phyloP scores from a whole-genome alignment of 2,888 invertebrate species.

The Noctua pronuba region DNA sequence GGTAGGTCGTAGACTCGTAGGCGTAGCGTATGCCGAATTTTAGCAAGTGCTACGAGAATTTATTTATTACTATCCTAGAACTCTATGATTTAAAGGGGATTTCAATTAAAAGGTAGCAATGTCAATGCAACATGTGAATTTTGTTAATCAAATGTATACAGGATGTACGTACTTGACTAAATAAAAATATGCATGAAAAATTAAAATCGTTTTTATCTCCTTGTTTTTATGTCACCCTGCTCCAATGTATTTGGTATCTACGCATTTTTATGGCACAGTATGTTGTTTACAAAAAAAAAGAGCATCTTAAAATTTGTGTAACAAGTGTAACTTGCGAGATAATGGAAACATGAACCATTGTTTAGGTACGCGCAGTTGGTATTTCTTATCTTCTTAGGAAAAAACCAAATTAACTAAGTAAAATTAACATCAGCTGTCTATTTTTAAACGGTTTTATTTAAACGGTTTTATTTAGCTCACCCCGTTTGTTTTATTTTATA shows the following conservation, averaged over 20 bases:
- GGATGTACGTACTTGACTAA: not conserved
- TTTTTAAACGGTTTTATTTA: too few species aligned
- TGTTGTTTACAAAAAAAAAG: conserved; percentile 5
- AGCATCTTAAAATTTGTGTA: not conserved
- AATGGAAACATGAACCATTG: conserved; percentile 1
- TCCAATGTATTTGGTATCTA: conserved; percentile 42
- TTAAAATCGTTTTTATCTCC: conserved; percentile 11
- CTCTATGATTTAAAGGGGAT: not conserved
- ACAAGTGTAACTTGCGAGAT: not conserved
- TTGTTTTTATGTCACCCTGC: conserved; percentile 49
- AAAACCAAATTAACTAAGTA: not conserved
- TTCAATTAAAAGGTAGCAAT: not conserved
- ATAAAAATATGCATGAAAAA: not conserved
- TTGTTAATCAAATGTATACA: not conserved
- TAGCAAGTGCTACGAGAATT: conserved; percentile 24
- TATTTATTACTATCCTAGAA: not conserved
- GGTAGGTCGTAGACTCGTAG: not conserved
- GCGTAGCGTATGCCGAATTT: conserved; percentile 31
- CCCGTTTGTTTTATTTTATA: too few species aligned
- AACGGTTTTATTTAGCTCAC: too few species aligned
- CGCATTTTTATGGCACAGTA: conserved; percentile 54
- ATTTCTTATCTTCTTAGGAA: not conserved
- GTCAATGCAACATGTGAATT: not conserved
- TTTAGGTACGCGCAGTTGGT: not conserved
- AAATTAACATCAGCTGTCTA: not conserved